These are phyloP conservation scores for Cremastinae sp. DNA, from an alignment of 2,888 invertebrate species.

Conservation along the genomic window DNA sequence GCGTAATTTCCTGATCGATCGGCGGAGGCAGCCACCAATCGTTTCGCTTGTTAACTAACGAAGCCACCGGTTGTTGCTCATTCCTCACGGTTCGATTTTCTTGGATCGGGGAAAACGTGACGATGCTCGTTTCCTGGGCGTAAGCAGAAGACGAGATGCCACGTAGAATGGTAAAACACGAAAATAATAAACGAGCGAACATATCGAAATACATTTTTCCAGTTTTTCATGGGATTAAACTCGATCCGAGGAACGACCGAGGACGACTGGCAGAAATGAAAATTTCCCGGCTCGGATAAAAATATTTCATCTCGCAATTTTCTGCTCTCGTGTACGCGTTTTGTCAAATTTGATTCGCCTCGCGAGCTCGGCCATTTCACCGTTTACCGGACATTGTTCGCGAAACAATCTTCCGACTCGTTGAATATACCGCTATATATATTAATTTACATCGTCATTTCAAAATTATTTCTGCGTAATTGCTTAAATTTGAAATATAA, in stretches of 20 bases:
- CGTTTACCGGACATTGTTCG: slow-evolving; percentile 64
- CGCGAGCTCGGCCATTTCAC: slow-evolving; percentile 38
- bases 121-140: slow-evolving; percentile 35
- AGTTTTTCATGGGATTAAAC: too few relatives aligned
- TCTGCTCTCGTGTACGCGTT: neutral
- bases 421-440: slow-evolving; percentile 62
- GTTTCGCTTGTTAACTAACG: slow-evolving; percentile 49
- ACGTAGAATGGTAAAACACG: slow-evolving; percentile 21
- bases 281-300: neutral
- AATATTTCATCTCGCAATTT: slow-evolving; percentile 31
- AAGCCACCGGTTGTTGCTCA: slow-evolving; percentile 31
- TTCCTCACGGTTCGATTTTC: slow-evolving; percentile 58
- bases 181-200: slow-evolving; percentile 27
- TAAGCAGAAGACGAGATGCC: slow-evolving; percentile 26
- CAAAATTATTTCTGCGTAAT: too few relatives aligned
- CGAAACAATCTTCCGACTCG: slow-evolving; percentile 73
- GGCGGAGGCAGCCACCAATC: slow-evolving; percentile 62
- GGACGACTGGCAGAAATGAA: too few relatives aligned
- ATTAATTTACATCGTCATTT: too few relatives aligned
- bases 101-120: slow-evolving; percentile 45
- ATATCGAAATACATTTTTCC: slow-evolving; percentile 23
- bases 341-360: slow-evolving; percentile 52
- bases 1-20: slow-evolving; percentile 55
- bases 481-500: too few relatives aligned
- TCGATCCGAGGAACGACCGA: too few relatives aligned